These are phyloP conservation scores for Ganaspis brasiliensis DNA, from an alignment of 2,888 invertebrate species.

Conservation along the genomic window DNA sequence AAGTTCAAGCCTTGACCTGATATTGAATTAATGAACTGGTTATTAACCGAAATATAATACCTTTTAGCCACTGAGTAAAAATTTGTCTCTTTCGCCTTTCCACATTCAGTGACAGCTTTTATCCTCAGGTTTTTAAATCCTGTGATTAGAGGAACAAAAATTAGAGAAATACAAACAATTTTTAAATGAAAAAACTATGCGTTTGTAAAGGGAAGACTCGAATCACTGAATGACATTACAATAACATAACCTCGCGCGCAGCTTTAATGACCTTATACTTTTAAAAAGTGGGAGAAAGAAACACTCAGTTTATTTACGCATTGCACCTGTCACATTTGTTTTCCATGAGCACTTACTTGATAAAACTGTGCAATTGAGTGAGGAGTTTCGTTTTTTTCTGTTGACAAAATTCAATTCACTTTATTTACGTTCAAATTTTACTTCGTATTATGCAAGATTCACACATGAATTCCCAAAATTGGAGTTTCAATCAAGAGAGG, in stretches of 20 bases:
- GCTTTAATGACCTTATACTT: conserved; percentile 22
- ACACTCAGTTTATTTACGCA: conserved; percentile 42
- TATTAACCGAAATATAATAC: conserved; percentile 26
- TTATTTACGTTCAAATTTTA: neutral
- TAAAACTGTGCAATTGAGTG: neutral
- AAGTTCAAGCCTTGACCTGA: conserved; percentile 26
- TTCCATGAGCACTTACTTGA: conserved; percentile 8
- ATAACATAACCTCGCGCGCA: conserved; percentile 43
- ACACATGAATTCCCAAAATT: conserved; percentile 19
- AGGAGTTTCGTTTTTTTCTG: neutral
- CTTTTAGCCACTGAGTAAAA: neutral
- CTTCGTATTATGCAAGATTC: conserved; percentile 22
- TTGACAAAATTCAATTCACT: neutral
- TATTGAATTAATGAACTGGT: conserved; percentile 14
- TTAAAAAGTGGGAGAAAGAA: conserved; percentile 22
- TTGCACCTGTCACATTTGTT: conserved; percentile 33
- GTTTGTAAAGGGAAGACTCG: conserved; percentile 16
- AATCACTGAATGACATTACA: conserved; percentile 36
- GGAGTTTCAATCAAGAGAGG: conserved; percentile 20
- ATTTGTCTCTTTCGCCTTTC: neutral
- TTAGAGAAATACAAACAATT: neutral
- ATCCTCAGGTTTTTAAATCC: neutral
- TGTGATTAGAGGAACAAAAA: neutral
- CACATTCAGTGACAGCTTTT: neutral
- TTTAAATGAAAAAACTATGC: neutral